Evolutionary conservation across 2,113 vertebrate genomes (phyloP).

Genomic region (Burhinus oedicnemus): DNA sequence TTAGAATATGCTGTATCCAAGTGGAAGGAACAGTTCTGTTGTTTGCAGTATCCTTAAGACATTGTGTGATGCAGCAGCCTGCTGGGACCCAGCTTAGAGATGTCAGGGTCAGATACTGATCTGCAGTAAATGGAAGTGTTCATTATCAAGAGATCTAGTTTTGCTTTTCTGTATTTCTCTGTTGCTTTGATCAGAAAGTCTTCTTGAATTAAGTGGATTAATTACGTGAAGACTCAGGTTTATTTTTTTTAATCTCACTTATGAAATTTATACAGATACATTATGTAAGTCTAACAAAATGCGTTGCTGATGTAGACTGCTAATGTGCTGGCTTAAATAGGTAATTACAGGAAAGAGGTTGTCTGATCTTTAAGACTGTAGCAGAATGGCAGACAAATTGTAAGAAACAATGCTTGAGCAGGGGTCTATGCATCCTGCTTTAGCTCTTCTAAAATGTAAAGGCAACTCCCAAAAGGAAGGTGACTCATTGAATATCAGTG

Average conservation of each 20-base stretch:
- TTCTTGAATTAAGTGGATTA: neutral
- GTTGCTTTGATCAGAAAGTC: neutral
- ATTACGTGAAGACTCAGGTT: neutral
- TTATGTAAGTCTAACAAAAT: neutral
- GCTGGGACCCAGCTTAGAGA: neutral
- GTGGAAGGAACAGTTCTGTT: neutral
- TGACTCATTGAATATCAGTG: constrained; percentile 13
- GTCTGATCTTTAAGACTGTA: neutral
- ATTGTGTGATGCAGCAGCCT: neutral
- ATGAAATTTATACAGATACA: neutral
- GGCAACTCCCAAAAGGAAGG: constrained; percentile 52
- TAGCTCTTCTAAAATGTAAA: neutral
- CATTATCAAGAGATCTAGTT: neutral
- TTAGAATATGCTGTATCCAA: neutral
- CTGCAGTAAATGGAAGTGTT: neutral
- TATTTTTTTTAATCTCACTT: neutral
- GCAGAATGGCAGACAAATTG: neutral
- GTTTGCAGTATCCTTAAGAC: neutral
- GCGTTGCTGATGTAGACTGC: neutral
- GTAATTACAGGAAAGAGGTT: neutral
- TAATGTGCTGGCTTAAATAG: neutral
- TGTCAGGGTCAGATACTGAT: neutral
- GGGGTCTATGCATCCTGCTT: constrained; percentile 18
- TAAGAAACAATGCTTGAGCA: neutral
- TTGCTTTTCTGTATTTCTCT: neutral